Evolutionary conservation across 2,113 vertebrate species (phyloP), one percentile per base, ranked within the genome.

Genomic region (Recurvirostra avosetta): DNA sequence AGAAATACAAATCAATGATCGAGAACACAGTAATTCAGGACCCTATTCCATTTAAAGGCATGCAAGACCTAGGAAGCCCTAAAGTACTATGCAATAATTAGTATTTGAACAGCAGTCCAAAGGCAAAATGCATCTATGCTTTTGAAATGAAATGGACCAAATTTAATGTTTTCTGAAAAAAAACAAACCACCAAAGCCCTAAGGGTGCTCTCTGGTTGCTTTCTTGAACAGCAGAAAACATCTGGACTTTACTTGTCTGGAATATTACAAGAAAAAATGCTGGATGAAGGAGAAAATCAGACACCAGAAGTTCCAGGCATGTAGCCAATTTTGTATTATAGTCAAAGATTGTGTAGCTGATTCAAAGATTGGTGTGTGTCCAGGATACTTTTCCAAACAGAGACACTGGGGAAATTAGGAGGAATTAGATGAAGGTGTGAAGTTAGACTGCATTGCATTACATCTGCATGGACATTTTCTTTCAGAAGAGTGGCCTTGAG

Each of bases 321-420:
- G 15, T 53, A 82, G 88, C 92, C 88, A 93, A 27, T 77, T 92
- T 76, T 70, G 32, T 66, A 79, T 92, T 91, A 90, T 36, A 62
- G 27, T 76, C 36, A 77, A 88, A 76, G 63, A 65, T 15, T 82
- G 21, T 62, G 47, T 89, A 84, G 47, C 58, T 87, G 49, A 92
- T 71, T 85, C 80, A 78, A 78, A 77, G 32, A 87, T 22, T 75
- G 38, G 25, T 95, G n/a, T 95, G 53, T 75, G 58, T 94, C 22
- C 53, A 34, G 82, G 62, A 76, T 87, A 61, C 85, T 94, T 94
- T 85, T 93, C 77, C 72, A 78, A 75, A 78, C 21, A 55, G 50
- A 91, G n/a, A 79, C 93, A 82, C 92, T 58, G 12, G 92, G 90
- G 92, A 94, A 94, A 94, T 83, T 76, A 79, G 85, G 67, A 79